Evolutionary conservation across 2,888 invertebrate genomes (phyloP).

Genomic region (Platycheirus albimanus): DNA sequence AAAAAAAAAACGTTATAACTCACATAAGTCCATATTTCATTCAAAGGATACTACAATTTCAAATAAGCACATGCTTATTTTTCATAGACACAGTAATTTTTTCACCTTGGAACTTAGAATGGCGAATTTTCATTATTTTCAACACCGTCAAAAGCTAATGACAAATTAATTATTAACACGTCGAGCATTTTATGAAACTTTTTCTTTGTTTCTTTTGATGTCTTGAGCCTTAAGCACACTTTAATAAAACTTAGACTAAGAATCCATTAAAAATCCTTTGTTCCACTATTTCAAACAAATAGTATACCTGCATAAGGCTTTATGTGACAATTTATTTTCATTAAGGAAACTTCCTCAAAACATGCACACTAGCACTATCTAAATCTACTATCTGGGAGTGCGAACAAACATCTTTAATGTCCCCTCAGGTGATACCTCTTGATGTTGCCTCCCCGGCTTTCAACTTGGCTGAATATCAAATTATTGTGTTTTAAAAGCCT

Average conservation of each 20-base stretch:
- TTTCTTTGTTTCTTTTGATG: neutral
- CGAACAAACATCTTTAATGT: slow-evolving; percentile 20
- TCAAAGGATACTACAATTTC: too few relatives aligned
- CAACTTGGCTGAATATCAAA: slow-evolving; percentile 25
- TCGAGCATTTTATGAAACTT: neutral
- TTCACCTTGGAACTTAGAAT: too few relatives aligned
- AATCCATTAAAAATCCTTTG: slow-evolving; percentile 32
- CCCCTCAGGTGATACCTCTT: slow-evolving; percentile 10
- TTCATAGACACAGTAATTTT: too few relatives aligned
- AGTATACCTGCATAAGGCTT: slow-evolving; percentile 11
- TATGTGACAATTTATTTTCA: slow-evolving; percentile 37
- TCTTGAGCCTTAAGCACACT: neutral
- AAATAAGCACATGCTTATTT: too few relatives aligned
- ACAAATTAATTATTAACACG: slow-evolving; percentile 13
- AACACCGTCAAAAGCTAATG: slow-evolving; percentile 5
- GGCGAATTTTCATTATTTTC: neutral
- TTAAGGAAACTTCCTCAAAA: slow-evolving; percentile 25
- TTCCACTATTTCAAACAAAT: slow-evolving; percentile 15
- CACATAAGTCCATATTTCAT: too few relatives aligned
- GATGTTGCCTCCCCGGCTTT: slow-evolving; percentile 7
- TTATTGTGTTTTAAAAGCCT: slow-evolving; percentile 19
- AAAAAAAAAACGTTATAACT: too few relatives aligned
- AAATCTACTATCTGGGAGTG: neutral
- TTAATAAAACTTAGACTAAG: slow-evolving; percentile 14
- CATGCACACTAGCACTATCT: neutral